Evolutionary conservation across 2,888 invertebrate species (phyloP), one percentile per base, ranked within the genome.

Genomic region (Agrilus mali): DNA sequence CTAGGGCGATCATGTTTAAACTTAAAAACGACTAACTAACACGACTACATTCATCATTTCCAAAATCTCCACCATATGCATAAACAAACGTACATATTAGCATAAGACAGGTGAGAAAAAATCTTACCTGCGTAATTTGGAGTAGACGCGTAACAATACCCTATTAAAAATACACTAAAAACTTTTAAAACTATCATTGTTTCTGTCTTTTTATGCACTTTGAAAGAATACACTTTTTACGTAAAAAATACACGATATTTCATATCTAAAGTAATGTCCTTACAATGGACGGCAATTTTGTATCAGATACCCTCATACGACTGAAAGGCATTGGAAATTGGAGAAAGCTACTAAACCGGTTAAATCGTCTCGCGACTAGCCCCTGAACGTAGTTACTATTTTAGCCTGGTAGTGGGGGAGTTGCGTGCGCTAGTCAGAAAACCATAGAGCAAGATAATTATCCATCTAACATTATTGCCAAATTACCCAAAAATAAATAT

Each of bases 131-230:
- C 50, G 46, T 50, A 53, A 40, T 46, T 42, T 40, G 44, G 47
- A 14, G 46, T 46, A 10, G 35, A 32, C 35, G 47, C 50, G 40
- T 37, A 44, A 43, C 46, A 47, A 41, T 50, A 43, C 45, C 51
- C 50, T 33, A 52, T 46, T 38, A 47, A 40, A 44, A 54, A 50
- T 35, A 50, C 54, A 54, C 54, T 50, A 45, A 54, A 47, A 45
- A 54, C 54, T 42, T 48, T 51, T 50, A 51, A 49, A 46, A 53
- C 48, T 53, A 54, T 41, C 54, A 54, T 54, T 44, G 45, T 50
- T 47, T 47, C 34, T 31, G 34, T 33, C 44, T 42, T 45, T 36
- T 37, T 41, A 32, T 42, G 40, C 44, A 38, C 33, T 45, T 47
- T 38, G 17, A 33, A 32, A 41, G 43, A 45, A 38, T 46, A 42